phyloP scores from a whole-genome alignment of 2,888 invertebrate species.

The Aquatica leii region DNA sequence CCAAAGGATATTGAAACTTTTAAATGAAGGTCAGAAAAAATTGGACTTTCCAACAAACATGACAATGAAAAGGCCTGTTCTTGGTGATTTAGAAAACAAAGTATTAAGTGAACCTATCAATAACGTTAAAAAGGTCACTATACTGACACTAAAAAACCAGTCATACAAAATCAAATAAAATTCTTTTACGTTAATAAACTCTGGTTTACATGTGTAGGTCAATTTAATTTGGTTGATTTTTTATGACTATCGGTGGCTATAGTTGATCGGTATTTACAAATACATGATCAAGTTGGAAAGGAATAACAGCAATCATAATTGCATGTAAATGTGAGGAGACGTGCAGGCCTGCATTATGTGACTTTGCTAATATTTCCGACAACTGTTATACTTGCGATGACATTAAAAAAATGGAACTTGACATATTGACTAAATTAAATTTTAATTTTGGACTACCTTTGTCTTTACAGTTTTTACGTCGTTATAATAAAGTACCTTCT shows the following conservation, averaged over 20 bases:
- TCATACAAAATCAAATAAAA: no score
- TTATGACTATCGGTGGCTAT: conserved; percentile 88
- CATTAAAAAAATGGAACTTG: conserved; percentile 62
- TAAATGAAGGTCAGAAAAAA: conserved; percentile 35
- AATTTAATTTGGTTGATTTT: no score
- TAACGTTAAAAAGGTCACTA: conserved; percentile 48
- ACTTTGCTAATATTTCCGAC: conserved; percentile 65
- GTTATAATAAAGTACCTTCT: conserved; percentile 70
- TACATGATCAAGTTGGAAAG: conserved; percentile 56
- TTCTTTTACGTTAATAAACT: no score
- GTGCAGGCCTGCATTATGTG: conserved; percentile 83
- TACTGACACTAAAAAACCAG: conserved; percentile 85
- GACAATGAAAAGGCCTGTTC: conserved; percentile 43
- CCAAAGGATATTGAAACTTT: conserved; percentile 42
- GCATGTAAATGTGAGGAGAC: conserved; percentile 97
- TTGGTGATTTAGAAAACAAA: conserved; percentile 50
- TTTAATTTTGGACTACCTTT: neutral
- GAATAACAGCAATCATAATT: conserved; percentile 80
- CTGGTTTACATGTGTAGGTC: no score
- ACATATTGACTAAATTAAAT: neutral
- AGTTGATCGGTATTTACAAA: conserved; percentile 89
- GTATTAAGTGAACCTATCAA: conserved; percentile 7
- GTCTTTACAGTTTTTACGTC: neutral
- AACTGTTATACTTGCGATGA: conserved; percentile 86
- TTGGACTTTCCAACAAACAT: conserved; percentile 29